A percentile compares a stretch with the other conserved stretches of the same genome.
These are phyloP conservation scores for Platysternon megacephalum DNA, from an alignment of 2,113 vertebrate genomes.

Conservation along the genomic window DNA sequence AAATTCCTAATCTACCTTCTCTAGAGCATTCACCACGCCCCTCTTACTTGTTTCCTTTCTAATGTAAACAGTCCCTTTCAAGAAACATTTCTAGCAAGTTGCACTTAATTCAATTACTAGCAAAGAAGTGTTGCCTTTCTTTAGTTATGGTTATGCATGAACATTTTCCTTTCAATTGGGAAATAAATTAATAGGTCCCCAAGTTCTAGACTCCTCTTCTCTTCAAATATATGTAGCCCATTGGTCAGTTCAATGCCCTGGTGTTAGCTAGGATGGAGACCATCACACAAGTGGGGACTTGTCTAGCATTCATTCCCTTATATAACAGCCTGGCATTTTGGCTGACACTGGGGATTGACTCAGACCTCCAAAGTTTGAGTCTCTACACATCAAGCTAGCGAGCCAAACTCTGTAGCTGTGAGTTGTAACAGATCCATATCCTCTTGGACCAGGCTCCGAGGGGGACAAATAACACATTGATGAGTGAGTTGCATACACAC, in stretches of 20 bases:
- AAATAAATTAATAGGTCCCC: conserved; percentile 5
- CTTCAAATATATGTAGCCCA: conserved; percentile 17
- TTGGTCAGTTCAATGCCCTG: conserved; percentile 28
- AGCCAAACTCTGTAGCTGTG: not conserved
- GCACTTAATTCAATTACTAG: conserved; percentile 5
- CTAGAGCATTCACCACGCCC: not conserved
- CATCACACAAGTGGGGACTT: not conserved
- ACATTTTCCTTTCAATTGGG: not conserved
- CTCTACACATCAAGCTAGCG: not conserved
- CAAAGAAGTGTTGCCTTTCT: conserved; percentile 3
- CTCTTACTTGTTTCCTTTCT: not conserved
- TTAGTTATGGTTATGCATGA: not conserved
- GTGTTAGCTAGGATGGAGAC: conserved; percentile 35
- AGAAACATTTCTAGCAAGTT: not conserved
- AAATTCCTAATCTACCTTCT: not conserved
- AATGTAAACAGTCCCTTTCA: conserved; percentile 22
- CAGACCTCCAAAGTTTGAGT: not conserved
- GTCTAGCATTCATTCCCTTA: not conserved
- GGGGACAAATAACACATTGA: not conserved
- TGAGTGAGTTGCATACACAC: not conserved
- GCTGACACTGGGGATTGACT: not conserved
- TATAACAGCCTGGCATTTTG: not conserved
- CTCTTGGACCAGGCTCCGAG: not conserved
- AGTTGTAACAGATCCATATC: not conserved
- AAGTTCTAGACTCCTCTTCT: not conserved